Base-by-base conservation (phyloP, 2,888 invertebrate species). In the Drosophila bunnanda region DNA sequence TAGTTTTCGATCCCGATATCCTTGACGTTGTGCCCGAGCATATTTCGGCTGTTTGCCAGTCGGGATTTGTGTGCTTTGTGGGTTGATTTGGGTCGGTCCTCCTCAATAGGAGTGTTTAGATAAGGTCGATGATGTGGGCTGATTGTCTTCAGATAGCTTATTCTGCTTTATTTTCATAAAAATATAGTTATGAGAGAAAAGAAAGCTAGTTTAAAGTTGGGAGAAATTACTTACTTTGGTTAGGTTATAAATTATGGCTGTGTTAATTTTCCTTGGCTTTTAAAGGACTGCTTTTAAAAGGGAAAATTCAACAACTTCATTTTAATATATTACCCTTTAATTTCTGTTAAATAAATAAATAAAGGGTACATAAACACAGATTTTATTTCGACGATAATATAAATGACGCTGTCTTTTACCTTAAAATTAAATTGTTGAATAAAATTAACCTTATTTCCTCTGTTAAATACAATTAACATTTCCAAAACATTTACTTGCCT, bases 1-100 rank as follows among this genome's bases (percentile, higher is more conserved):
- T 85, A 79, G 78, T 84, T 84, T 76, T 66, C 36, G 56, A n/a
- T 17, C 50, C 36, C 53, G 59, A 59, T 74, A 68, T 75, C 55
- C 60, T 58, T 62, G 58, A 36, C 55, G 73, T 57, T 59, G 59
- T 61, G 57, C 50, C 25, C 38, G 20, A 55, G 25, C 25, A 48
- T 56, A 53, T 62, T 36, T 52, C 48, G 50, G 20, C 36, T 61
- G 46, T 67, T 48, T 67, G 67, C 68, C 34, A 48, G 48, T 56
- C 34, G 52, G 71, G 62, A 56, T 71, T 53, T 70, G 54, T 71
- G 34, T 55, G 32, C 30, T 52, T 57, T 52, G 64, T 43, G 60
- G 44, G 32, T 71, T 43, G 39, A 52, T 70, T 71, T 54, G 54
- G 32, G 70, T 53, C 12, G 44, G 4, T 10, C n/a, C 46, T 5